These are phyloP conservation scores for Crossocerus cetratus DNA, from an alignment of 2,888 invertebrate species.

Conservation along the genomic window DNA sequence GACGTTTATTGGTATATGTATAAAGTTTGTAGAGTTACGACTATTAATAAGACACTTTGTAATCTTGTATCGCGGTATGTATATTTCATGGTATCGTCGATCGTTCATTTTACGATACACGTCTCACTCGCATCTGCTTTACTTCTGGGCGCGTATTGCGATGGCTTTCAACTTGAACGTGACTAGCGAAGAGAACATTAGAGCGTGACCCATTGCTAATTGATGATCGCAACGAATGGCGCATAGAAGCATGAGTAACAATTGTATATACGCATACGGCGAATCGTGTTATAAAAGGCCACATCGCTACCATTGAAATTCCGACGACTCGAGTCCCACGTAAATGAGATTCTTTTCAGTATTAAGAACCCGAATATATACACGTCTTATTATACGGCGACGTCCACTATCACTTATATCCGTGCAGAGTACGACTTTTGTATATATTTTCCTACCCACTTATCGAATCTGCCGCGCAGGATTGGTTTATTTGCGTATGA, in stretches of 20 bases:
- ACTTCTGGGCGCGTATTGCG: slow-evolving; percentile 15
- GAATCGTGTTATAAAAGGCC: slow-evolving; percentile 20
- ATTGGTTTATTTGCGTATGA: not conserved
- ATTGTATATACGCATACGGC: slow-evolving; percentile 28
- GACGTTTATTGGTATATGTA: slow-evolving; percentile 11
- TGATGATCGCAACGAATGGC: slow-evolving; percentile 25
- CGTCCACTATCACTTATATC: slow-evolving; percentile 11
- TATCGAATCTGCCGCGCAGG: slow-evolving; percentile 4
- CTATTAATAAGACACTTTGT: slow-evolving; percentile 24
- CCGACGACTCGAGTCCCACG: too few relatives aligned
- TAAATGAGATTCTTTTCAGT: slow-evolving; percentile 20
- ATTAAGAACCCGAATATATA: slow-evolving; percentile 22
- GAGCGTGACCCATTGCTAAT: slow-evolving; percentile 32
- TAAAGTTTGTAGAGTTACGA: slow-evolving; percentile 15
- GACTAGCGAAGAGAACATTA: slow-evolving; percentile 28
- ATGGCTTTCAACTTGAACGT: slow-evolving; percentile 26
- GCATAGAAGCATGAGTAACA: slow-evolving; percentile 28
- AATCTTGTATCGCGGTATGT: slow-evolving; percentile 35
- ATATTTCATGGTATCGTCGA: slow-evolving; percentile 31
- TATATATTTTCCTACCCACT: slow-evolving; percentile 32
- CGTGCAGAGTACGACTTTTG: slow-evolving; percentile 33
- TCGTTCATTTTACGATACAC: slow-evolving; percentile 4
- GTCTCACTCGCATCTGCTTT: too few relatives aligned
- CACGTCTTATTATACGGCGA: slow-evolving; percentile 11
- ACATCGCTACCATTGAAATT: too few relatives aligned